Evolutionary conservation across 30 jellyfish, hydroid and myxozoan genomes (phyloP), one percentile per base, ranked within the genome.

Genomic region (Aurelia aurita complex sp. Pacific): DNA sequence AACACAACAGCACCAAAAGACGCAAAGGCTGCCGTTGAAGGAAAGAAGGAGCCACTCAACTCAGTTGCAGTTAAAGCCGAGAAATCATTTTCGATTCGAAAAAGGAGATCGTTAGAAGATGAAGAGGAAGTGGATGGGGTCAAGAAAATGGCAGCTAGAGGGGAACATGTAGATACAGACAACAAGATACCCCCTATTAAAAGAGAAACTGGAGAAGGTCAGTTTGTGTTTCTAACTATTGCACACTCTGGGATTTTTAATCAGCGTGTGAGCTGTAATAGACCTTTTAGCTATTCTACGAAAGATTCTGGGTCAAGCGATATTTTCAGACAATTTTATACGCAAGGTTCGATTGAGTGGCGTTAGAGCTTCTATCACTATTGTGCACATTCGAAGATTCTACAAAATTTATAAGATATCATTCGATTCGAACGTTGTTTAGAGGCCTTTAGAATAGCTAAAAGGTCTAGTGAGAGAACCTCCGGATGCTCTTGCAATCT

Each of bases 61-160:
- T 54, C 86, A 29, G 62, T 74, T 15, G 10, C 88, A 1, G 94
- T 74, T 29, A 52, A 52, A 52, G 82, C 81, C 2, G 94, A 85
- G 63, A 74, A 76, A 23, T 54, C 80, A 6, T 40, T 74, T 65
- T 85, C 94, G 18, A 73, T 74, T 5, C 75, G 94, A 42, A 85
- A 85, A 42, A 64, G 94, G 19, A 36, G 94, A 29, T 85, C 94
- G 1, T 35, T 85, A 36, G 94, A 85, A 5, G 88, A 76, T 5
- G 88, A 62, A 3, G 94, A 85, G 6, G 88, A 76, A 46, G 33
- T 79, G 5, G 96, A 86, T 29, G 96, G 96, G 17, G 96, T 65
- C 50, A 77, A 67, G 50, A 86, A 86, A 73, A 86, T 86, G 96
- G 96, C 96, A 7, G 96, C 96, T 0, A 54, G 96, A 54, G 96